Evolutionary conservation across 1,140 invertebrate species (phyloP).

Genomic region (Heliothis subflexa): DNA sequence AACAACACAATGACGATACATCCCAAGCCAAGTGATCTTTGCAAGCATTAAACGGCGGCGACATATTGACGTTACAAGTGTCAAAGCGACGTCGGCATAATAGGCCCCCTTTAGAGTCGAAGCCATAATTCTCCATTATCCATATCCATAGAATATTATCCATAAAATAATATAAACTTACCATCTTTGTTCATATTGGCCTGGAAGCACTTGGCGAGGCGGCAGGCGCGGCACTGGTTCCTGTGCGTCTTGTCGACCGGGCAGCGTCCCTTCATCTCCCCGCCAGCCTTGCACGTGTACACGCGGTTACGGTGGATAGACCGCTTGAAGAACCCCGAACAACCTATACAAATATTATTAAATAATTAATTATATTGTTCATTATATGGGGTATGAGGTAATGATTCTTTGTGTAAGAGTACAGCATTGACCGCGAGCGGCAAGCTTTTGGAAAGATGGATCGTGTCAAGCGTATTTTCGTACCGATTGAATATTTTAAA

Average conservation of each 20-base stretch:
- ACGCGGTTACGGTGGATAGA: constrained; percentile 98
- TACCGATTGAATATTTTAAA: no score
- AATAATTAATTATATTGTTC: neutral
- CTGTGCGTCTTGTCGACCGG: constrained; percentile 98
- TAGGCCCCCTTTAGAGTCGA: neutral
- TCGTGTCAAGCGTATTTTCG: no score
- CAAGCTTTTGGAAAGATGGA: no score
- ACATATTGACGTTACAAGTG: no score
- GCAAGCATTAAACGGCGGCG: no score
- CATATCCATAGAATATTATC: no score
- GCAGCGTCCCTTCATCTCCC: constrained; percentile 96
- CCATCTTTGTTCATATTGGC: constrained; percentile 99
- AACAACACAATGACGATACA: no score
- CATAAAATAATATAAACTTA: constrained; percentile 89
- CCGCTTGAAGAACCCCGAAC: constrained; percentile 98
- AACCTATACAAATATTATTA: constrained; percentile 88
- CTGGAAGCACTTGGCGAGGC: constrained; percentile 98
- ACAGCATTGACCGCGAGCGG: neutral
- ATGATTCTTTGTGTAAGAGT: neutral
- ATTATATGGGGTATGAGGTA: neutral
- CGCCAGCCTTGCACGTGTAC: constrained; percentile 98
- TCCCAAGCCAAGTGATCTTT: no score
- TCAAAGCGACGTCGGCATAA: neutral
- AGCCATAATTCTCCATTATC: no score
- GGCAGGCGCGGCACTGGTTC: constrained; percentile 98